Evolutionary conservation across 2,888 invertebrate species (phyloP).

Genomic region (Hirtodrosophila histrioides): DNA sequence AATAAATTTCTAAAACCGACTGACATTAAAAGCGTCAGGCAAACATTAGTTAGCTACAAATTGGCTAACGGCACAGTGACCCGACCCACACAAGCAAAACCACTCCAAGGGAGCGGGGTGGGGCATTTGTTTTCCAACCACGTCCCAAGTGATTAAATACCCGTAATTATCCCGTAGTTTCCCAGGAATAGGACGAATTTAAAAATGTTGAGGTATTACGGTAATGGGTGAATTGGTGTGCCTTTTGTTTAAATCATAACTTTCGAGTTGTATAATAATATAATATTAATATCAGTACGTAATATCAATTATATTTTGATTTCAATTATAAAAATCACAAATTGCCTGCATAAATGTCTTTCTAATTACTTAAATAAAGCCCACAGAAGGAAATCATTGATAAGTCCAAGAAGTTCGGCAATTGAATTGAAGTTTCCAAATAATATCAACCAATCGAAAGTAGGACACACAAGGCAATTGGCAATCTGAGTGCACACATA

Average conservation of each 20-base stretch:
- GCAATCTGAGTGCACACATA: constrained; percentile 10
- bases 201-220: too few species aligned
- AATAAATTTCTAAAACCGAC: constrained; percentile 31
- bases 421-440: constrained; percentile 43
- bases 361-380: constrained; percentile 45
- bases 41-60: constrained; percentile 61
- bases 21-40: constrained; percentile 16
- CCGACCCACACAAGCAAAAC: constrained; percentile 13
- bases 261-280: too few species aligned
- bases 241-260: too few species aligned
- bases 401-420: constrained; percentile 13
- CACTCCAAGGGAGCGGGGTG: constrained; percentile 6
- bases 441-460: constrained; percentile 46
- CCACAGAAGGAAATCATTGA: constrained; percentile 21
- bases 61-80: constrained; percentile 36
- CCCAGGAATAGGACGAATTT: background rate
- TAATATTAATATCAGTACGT: too few species aligned
- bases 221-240: too few species aligned
- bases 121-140: constrained; percentile 28
- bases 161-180: constrained; percentile 52
- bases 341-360: constrained; percentile 9
- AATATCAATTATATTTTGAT: too few species aligned
- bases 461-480: constrained; percentile 42
- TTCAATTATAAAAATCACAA: too few species aligned
- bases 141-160: constrained; percentile 59